Percentiles rank a stretch among this genome's conserved stretches.
phyloP scores from a whole-genome alignment of 1,140 invertebrate species.

The Rhysida immarginata region DNA sequence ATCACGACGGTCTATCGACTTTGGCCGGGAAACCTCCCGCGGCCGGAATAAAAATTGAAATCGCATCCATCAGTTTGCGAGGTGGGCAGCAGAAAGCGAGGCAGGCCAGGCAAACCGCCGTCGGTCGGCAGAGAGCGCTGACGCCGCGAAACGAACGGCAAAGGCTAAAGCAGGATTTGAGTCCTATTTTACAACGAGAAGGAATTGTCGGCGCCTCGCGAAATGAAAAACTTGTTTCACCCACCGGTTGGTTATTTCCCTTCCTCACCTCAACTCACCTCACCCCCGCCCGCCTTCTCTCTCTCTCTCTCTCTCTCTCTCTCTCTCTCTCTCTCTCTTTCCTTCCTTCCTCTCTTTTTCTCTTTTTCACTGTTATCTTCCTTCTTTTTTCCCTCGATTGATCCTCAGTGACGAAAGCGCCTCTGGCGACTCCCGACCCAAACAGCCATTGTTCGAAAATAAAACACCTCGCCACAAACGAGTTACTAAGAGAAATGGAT shows the following conservation, averaged over 20 bases:
- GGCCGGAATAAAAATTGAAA: constrained; percentile 1
- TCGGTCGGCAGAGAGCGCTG: too few relatives aligned
- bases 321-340: neutral
- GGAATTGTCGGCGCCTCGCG: neutral
- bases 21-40: neutral
- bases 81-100: neutral
- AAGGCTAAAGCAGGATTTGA: constrained; percentile 1
- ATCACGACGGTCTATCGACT: neutral
- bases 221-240: too few relatives aligned
- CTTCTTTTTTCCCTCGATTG: too few relatives aligned
- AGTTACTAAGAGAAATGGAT: too few relatives aligned
- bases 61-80: neutral
- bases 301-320: neutral
- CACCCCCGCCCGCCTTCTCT: neutral
- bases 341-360: neutral
- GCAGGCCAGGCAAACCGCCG: too few relatives aligned
- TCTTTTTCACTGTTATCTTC: neutral
- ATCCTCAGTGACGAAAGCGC: too few relatives aligned
- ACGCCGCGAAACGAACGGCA: neutral
- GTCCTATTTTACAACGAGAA: neutral
- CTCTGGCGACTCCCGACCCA: too few relatives aligned
- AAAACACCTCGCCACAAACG: too few relatives aligned
- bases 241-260: too few relatives aligned
- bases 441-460: too few relatives aligned
- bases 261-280: neutral